Evolutionary conservation across 2,888 invertebrate species (phyloP).

Genomic region (Erebia palarica): DNA sequence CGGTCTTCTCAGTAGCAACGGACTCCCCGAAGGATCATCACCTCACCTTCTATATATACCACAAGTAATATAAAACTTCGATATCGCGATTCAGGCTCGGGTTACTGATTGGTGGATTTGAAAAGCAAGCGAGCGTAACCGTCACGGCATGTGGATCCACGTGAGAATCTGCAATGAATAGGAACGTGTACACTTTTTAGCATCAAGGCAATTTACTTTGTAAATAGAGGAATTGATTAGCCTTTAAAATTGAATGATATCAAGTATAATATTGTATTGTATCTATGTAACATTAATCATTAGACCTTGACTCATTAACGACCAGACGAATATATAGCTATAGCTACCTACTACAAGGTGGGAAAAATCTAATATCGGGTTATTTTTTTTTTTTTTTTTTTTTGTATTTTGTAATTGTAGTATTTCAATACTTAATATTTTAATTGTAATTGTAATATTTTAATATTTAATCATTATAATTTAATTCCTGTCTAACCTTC

Average conservation of each 20-base stretch:
- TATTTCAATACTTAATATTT: no score
- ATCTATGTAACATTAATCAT: no score
- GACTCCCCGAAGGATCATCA: slow-evolving; percentile 58
- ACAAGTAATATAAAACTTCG: slow-evolving; percentile 46
- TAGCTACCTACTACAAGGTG: no score
- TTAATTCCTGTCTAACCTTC: no score
- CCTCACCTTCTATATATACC: slow-evolving; percentile 26
- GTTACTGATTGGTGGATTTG: slow-evolving; percentile 52
- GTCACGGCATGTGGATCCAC: slow-evolving; percentile 34
- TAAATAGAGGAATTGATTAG: not conserved
- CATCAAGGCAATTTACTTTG: not conserved
- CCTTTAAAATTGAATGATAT: not conserved
- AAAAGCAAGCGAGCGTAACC: slow-evolving; percentile 38
- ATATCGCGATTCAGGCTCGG: slow-evolving; percentile 56
- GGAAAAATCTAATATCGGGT: no score
- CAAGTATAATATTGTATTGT: no score
- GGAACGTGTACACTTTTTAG: slow-evolving; percentile 10
- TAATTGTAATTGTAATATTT: no score
- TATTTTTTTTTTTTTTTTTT: no score
- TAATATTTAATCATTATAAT: no score
- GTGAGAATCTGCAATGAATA: slow-evolving; percentile 22
- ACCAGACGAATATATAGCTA: no score
- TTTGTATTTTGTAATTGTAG: no score
- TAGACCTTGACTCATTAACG: no score
- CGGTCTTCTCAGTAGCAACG: slow-evolving; percentile 78